Conservation (phyloP, 2,113 vertebrate genomes). For the Pseudorhombus dupliciocellatus region DNA sequence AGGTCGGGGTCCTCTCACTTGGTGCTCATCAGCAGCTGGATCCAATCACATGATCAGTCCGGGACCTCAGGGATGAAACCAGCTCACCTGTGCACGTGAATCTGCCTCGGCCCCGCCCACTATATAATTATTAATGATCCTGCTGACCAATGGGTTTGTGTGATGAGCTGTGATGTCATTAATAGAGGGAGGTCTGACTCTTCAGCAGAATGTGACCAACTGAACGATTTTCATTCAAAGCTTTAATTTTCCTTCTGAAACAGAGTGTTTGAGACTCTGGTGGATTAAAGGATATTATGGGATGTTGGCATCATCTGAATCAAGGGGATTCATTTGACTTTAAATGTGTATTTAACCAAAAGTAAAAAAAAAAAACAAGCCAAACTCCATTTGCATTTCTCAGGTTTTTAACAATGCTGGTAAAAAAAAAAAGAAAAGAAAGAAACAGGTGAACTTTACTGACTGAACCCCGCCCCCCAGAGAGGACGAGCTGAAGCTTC, state of each 20-base stretch:
- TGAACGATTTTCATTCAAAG: too few species aligned
- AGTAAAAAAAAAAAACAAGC: neutral
- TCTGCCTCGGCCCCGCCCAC: too few species aligned
- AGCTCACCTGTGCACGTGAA: too few species aligned
- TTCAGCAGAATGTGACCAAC: too few species aligned
- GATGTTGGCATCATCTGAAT: neutral
- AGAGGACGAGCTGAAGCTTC: slow-evolving; percentile 11
- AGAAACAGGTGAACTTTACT: neutral
- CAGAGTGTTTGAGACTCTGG: too few species aligned
- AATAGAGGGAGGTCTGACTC: too few species aligned
- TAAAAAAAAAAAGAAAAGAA: slow-evolving; percentile 12
- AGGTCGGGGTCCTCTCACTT: neutral
- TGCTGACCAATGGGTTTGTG: too few species aligned
- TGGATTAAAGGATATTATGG: neutral
- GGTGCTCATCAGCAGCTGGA: slow-evolving; percentile 38
- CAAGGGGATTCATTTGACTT: neutral
- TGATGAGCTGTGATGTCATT: too few species aligned
- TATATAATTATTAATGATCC: too few species aligned
- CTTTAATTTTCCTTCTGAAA: too few species aligned
- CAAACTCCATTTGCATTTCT: neutral
- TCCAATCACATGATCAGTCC: slow-evolving; percentile 18
- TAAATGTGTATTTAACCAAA: neutral
- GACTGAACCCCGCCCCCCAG: neutral
- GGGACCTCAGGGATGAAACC: neutral
- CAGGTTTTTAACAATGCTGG: neutral